A percentile compares a stretch with the other conserved stretches of the same genome.
Evolutionary conservation across 53 echinoderm and acorn worm species (phyloP).

Genomic region (Glandiceps talaboti): DNA sequence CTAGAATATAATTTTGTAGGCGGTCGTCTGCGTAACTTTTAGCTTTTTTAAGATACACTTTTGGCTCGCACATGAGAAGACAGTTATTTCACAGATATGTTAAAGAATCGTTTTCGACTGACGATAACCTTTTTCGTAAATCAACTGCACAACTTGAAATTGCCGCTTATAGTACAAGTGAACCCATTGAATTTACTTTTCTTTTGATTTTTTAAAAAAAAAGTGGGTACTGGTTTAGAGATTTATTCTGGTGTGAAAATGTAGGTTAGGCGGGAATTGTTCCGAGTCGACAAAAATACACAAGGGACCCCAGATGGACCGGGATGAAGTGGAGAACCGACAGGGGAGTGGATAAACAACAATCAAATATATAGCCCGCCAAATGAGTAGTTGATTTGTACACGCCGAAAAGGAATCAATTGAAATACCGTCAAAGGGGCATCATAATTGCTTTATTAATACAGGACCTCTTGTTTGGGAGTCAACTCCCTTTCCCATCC

Average conservation of each 20-base stretch:
- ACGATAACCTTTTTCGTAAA: no score
- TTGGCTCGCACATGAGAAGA: no score
- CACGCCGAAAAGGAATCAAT: not conserved
- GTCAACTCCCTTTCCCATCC: not conserved
- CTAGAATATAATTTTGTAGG: not conserved
- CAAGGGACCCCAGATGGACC: not conserved
- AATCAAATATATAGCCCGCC: not conserved
- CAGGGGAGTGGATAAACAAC: not conserved
- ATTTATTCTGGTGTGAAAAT: not conserved
- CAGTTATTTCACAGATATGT: no score
- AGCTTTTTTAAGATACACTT: no score
- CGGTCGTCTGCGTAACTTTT: no score
- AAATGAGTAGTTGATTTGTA: not conserved
- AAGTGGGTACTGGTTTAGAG: not conserved
- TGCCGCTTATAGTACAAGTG: no score
- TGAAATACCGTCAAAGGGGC: not conserved
- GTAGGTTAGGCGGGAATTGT: not conserved
- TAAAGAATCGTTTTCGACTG: no score
- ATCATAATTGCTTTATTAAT: not conserved
- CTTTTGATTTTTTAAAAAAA: no score
- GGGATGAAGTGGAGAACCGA: not conserved
- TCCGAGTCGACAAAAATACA: not conserved
- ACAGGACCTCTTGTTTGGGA: constrained; percentile 1
- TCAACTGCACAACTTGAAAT: no score
- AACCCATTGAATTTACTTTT: no score